Evolutionary conservation across 2,888 invertebrate genomes (phyloP), one percentile per base, ranked within the genome.

Genomic region (Cephonodes hylas): DNA sequence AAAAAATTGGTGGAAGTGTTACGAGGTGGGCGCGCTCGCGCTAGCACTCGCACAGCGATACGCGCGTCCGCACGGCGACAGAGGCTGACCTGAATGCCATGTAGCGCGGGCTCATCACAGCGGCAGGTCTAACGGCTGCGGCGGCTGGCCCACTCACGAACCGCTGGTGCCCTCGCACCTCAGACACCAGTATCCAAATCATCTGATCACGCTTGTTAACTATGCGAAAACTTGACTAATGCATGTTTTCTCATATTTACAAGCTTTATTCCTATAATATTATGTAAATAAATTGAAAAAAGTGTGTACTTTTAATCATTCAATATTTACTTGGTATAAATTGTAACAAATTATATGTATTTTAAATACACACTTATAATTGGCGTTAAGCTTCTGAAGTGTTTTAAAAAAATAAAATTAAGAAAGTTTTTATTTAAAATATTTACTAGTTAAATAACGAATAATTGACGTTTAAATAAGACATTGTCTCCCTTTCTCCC

Each of bases 61-160:
- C 71, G 69, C 75, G 74, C 90, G 89, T 86, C 88, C 85, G 83
- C 72, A 70, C 85, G 66, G 66, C 74, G 73, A 72, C 78, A 79
- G 81, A 74, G 80, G 82, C 80, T 87, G 85, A 85, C 81, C 79
- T 81, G 85, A 90, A 89, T 90, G 91, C 85, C 84, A 83, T 65
- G 66, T 27, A 67, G 72, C 73, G 45, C 61, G 53, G 63, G 77
- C 78, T 72, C 77, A 77, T 75, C 57, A 57, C 58, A 44, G 42
- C 57, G 57, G 58, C 45, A 42, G 15, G 27, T 42, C 44, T 46
- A 57, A 38, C 48, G 53, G 77, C 68, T 66, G 70, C 72, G 66
- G 62, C 64, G 61, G 31, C 63, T 60, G 59, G 66, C 60, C 64
- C 64, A 68, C 58, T 60, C 64, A 15, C 48, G 25, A 25, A 27